These are phyloP conservation scores for Kryphioiulus occultus DNA, from an alignment of 2,888 invertebrate species.

Conservation along the genomic window DNA sequence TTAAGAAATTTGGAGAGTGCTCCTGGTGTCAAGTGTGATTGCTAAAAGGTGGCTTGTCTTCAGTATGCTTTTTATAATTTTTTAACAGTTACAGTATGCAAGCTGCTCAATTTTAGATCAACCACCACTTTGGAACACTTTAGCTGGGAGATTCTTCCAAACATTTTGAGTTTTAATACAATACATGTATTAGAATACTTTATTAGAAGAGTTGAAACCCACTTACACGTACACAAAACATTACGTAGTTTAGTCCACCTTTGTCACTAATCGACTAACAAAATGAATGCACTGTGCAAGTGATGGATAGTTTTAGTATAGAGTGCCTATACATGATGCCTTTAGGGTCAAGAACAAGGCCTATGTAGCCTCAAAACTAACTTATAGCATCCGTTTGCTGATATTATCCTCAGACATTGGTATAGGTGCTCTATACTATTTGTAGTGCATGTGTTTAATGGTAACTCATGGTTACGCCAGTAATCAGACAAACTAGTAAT, in stretches of 20 bases:
- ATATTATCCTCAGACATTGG: not conserved
- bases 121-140: not conserved
- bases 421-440: not conserved
- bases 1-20: not conserved
- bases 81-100: too few relatives aligned
- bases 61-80: not conserved
- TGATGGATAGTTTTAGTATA: not conserved
- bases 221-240: not conserved
- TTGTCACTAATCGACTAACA: not conserved
- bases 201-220: not conserved
- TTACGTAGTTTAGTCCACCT: not conserved
- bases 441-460: not conserved
- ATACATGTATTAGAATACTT: too few relatives aligned
- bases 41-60: not conserved
- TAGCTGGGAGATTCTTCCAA: not conserved
- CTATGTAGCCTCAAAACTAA: too few relatives aligned
- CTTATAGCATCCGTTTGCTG: not conserved
- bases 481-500: not conserved
- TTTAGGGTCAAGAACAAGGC: not conserved
- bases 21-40: constrained; percentile 20
- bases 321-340: not conserved
- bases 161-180: not conserved
- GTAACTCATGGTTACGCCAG: not conserved
- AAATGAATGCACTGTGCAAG: not conserved
- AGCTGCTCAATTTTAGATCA: not conserved